Conservation (phyloP, 2,797 vertebrate genomes). For the Pangasius sanitwongsei region DNA sequence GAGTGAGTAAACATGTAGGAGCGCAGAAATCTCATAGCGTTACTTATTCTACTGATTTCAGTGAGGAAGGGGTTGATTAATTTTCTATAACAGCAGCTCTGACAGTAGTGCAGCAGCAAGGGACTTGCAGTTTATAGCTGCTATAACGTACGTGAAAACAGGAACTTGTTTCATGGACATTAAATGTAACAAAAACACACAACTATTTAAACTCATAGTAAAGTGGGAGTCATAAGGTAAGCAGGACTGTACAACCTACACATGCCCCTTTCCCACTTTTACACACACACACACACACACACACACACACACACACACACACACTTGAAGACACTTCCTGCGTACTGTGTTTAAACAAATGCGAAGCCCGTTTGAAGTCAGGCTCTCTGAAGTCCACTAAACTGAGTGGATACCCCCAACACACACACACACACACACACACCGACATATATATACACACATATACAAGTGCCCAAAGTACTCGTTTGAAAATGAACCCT, state of each 20-base stretch:
- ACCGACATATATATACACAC: neutral
- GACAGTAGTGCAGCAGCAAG: too few relatives aligned
- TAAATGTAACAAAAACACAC: neutral
- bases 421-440: neutral
- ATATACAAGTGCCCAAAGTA: constrained; percentile 27
- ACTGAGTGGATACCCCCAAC: neutral
- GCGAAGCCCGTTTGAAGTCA: neutral
- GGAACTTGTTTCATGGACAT: neutral
- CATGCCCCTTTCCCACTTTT: neutral
- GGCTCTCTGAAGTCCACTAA: neutral
- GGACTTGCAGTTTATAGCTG: neutral
- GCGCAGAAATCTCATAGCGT: neutral
- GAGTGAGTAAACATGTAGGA: neutral
- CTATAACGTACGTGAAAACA: neutral
- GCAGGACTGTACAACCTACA: neutral
- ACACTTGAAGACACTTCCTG: neutral
- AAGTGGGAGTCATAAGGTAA: too few relatives aligned
- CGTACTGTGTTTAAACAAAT: neutral
- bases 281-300: neutral
- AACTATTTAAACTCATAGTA: too few relatives aligned
- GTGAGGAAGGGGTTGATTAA: neutral
- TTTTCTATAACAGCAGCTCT: too few relatives aligned
- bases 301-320: constrained; percentile 1
- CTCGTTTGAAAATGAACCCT: neutral
- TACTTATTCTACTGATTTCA: neutral